Evolutionary conservation across 2,797 vertebrate genomes (phyloP), one percentile per base, ranked within the genome.

Genomic region (Coccyzus lansbergi): DNA sequence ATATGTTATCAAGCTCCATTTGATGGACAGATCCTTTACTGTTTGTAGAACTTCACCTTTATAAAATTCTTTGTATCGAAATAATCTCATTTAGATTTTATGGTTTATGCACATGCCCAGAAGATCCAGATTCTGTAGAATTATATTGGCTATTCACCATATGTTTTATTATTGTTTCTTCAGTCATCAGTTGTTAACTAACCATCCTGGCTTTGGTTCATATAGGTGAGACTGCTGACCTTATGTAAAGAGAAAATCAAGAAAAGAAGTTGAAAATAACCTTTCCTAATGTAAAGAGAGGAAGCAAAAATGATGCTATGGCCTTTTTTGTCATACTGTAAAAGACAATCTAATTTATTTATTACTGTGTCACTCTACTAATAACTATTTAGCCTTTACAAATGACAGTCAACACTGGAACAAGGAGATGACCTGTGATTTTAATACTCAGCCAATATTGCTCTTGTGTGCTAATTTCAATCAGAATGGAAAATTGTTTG

Each of bases 171-270:
- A 22, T 16, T 60, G 33, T 67, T 92, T 90, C 38, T 60, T 36
- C 33, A 67, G 33, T 88, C 83, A 92, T 18, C 28, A 95, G 83
- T 92, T 78, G 40, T 97, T 94, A 94, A 84, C 87, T 93, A 93
- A 52, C 70, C 94, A 18, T 9, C 34, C 56, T 63, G 40, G 7
- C 15, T 85, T 79, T 91, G 25, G 88, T 93, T 94, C 92, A 86
- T 83, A 84, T 93, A 55, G 40, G 2, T 49, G 18, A 93, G 16
- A 55, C 36, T 94, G 34, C 85, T 94, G 69, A 77, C 63, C 25
- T 76, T 68, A 48, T 78, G 16, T 68, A 82, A 90, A 86, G 9
- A 59, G 33, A 79, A 91, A 53, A 77, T 9, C 13, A 90, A 44
- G 15, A 70, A 83, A 94, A 92, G 52, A n/a, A 40, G 5, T 60